Percentiles rank a stretch among this genome's conserved stretches.
Conservation (phyloP, 2,888 invertebrate genomes). For the Anoplius nigerrimus region DNA sequence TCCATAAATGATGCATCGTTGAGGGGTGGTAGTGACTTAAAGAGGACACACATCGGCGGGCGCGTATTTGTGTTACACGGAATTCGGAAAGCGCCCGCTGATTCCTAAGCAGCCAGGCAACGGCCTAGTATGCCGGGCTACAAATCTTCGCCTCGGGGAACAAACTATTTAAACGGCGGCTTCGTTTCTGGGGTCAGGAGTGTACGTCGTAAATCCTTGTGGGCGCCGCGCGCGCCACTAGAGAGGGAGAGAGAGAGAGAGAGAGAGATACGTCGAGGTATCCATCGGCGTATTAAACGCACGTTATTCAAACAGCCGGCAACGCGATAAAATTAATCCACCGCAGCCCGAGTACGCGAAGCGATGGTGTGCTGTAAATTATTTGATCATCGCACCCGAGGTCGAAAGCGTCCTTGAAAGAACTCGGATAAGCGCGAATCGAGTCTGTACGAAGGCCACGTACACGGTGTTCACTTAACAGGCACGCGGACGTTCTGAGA, state of each 20-base stretch:
- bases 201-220: no score
- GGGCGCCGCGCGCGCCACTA: background rate
- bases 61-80: conserved; percentile 1
- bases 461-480: no score
- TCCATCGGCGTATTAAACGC: conserved; percentile 34
- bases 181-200: conserved; percentile 27
- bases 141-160: conserved; percentile 40
- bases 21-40: no score
- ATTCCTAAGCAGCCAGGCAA: background rate
- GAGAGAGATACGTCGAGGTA: conserved; percentile 4
- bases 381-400: background rate
- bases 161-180: conserved; percentile 46
- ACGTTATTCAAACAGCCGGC: conserved; percentile 16
- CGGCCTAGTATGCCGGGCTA: conserved; percentile 39
- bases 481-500: no score
- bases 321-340: conserved; percentile 36
- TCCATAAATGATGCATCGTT: no score
- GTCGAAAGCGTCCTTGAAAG: no score
- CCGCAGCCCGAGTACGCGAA: conserved; percentile 26
- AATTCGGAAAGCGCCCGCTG: conserved; percentile 7
- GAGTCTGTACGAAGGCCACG: no score
- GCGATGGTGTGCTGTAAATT: conserved; percentile 29
- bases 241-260: no score
- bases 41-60: background rate
- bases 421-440: no score